Evolutionary conservation across 2,888 invertebrate genomes (phyloP).

Genomic region (Mesochorus sp.): DNA sequence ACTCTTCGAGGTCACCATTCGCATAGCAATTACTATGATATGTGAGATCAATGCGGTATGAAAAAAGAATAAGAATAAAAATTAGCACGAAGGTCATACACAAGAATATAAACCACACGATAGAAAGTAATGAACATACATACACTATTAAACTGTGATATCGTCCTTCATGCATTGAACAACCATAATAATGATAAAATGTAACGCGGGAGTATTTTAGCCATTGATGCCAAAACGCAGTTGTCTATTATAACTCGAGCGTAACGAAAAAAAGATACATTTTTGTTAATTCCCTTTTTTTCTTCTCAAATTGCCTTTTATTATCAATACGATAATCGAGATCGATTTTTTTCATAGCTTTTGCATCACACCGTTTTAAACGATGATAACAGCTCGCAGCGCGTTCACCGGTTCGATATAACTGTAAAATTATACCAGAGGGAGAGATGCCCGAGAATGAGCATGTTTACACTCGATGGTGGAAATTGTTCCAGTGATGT

Average conservation of each 20-base stretch:
- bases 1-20: not conserved
- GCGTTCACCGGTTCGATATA: constrained; percentile 34
- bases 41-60: not conserved
- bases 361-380: not conserved
- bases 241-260: no score
- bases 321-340: no score
- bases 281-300: no score
- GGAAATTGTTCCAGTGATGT: constrained; percentile 25
- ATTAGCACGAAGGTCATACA: not conserved
- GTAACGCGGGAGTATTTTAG: not conserved
- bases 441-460: constrained; percentile 11
- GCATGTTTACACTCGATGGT: not conserved
- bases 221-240: no score
- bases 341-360: no score
- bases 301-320: no score
- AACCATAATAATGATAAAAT: constrained; percentile 5
- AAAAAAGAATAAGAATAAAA: not conserved
- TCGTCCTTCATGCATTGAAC: constrained; percentile 12
- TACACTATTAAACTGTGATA: not conserved
- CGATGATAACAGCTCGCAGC: constrained; percentile 29
- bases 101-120: constrained; percentile 2
- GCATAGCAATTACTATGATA: not conserved
- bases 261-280: no score
- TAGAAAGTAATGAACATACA: constrained; percentile 5
- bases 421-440: constrained; percentile 44